phyloP scores from a whole-genome alignment of 2,113 vertebrate species.

The Macrotus californicus region DNA sequence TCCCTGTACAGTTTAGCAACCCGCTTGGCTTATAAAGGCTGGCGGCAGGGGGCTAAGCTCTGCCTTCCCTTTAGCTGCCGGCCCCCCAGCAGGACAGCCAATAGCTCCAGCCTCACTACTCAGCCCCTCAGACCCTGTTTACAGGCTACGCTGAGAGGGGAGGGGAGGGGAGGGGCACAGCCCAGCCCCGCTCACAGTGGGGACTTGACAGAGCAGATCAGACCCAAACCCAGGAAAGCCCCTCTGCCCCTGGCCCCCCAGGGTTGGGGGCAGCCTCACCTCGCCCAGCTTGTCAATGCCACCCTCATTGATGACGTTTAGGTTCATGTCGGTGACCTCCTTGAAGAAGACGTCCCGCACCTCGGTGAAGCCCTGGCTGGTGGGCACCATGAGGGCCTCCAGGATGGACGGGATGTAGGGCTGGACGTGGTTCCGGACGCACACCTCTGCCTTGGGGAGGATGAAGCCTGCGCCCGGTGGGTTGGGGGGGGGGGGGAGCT shows the following conservation, averaged over 20 bases:
- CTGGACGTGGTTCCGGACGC: slow-evolving; percentile 90
- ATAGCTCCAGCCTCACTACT: background rate
- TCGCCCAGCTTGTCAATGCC: slow-evolving; percentile 89
- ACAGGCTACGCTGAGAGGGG: background rate
- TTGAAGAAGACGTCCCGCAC: slow-evolving; percentile 93
- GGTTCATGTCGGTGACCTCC: slow-evolving; percentile 95
- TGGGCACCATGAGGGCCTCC: slow-evolving; percentile 96
- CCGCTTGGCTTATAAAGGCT: background rate
- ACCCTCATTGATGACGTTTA: slow-evolving; percentile 91
- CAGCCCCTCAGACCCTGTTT: background rate
- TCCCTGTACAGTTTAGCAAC: too few relatives aligned
- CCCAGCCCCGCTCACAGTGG: accelerated
- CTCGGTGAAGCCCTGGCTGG: slow-evolving; percentile 94
- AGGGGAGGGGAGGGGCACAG: background rate
- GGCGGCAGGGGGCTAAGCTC: accelerated
- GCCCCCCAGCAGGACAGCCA: background rate
- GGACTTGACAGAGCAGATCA: background rate
- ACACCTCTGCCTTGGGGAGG: slow-evolving; percentile 90
- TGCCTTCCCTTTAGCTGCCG: background rate
- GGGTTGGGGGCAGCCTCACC: slow-evolving; percentile 78
- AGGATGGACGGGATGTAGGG: slow-evolving; percentile 95
- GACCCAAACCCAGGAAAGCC: too few relatives aligned
- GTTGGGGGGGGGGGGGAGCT: background rate
- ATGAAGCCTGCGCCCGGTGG: slow-evolving; percentile 82
- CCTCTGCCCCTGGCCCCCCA: accelerated